Evolutionary conservation across 2,797 vertebrate genomes (phyloP), one percentile per base, ranked within the genome.

Genomic region (Sebastes elongatus): DNA sequence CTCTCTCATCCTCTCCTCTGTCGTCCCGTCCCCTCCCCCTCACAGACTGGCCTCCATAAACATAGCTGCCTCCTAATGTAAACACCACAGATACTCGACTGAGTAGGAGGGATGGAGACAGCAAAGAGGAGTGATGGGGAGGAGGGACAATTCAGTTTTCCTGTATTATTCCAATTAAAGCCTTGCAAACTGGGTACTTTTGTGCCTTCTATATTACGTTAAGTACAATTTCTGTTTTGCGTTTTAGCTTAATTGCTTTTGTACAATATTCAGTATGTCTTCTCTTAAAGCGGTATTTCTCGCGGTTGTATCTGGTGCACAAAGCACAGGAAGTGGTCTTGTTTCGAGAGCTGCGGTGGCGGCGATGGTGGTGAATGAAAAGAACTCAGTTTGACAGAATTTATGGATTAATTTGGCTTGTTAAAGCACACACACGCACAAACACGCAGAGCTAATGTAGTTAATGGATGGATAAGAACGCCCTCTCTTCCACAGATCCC

Each of bases 41-140:
- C 81, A 32, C 69, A 25, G 72, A 77, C 62, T 1, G 70, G 18
- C 86, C 65, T 89, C 79, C 88, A 93, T 92, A 93, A 93, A 94
- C 90, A 93, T 83, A 59, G 81, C 76, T 82, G 66, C 79, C 86
- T 78, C 75, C 76, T 88, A 92, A 85, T 92, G 89, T 94, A 91
- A 94, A 95, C 92, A 92, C 71, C 42, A 71, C 68, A 76, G 64
- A 88, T 72, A 78, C 77, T 76, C 72, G 6, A 46, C 42, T 18
- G 65, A 57, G 33, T 65, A 59, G 73, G 63, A 69, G 64, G 66
- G 72, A 79, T 83, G 80, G 71, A 67, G 71, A 28, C 61, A 72
- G 61, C 49, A 20, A 81, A 66, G 74, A 56, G 38, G 66, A 78
- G 62, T 49, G 59, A 71, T 61, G 68, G 59, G 28, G 67, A 78